These are phyloP conservation scores for Hydriomena furcata DNA, from an alignment of 2,888 invertebrate species.

Conservation along the genomic window DNA sequence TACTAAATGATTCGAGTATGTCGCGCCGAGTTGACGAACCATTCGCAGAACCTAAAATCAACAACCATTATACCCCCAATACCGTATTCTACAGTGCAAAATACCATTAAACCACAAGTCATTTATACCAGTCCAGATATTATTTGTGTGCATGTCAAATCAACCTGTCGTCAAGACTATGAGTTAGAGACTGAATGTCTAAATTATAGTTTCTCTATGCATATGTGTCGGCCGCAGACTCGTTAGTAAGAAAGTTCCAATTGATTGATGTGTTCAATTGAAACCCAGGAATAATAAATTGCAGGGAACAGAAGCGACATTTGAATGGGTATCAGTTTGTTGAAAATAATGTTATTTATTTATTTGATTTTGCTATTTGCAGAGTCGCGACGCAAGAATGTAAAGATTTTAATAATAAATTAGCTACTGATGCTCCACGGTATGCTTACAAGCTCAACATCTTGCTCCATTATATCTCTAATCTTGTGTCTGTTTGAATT, in stretches of 20 bases:
- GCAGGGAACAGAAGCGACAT: slow-evolving; percentile 27
- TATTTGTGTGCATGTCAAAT: slow-evolving; percentile 69
- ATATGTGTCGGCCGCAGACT: slow-evolving; percentile 68
- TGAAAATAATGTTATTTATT: slow-evolving; percentile 24
- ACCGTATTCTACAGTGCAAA: background rate
- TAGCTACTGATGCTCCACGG: too few relatives aligned
- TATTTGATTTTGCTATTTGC: slow-evolving; percentile 16
- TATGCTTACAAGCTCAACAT: too few relatives aligned
- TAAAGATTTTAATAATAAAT: background rate
- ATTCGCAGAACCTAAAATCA: too few relatives aligned
- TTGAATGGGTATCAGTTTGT: slow-evolving; percentile 18
- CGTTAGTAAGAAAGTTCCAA: slow-evolving; percentile 55
- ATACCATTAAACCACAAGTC: slow-evolving; percentile 14
- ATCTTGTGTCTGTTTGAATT: too few relatives aligned
- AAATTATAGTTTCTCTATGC: slow-evolving; percentile 76
- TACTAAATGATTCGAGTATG: too few relatives aligned
- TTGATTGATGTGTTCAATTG: slow-evolving; percentile 54
- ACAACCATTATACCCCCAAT: too few relatives aligned
- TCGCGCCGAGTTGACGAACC: too few relatives aligned
- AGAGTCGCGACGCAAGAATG: background rate
- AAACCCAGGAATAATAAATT: slow-evolving; percentile 25
- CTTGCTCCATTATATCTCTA: too few relatives aligned
- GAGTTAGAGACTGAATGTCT: slow-evolving; percentile 70
- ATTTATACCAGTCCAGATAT: slow-evolving; percentile 45
- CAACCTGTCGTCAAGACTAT: slow-evolving; percentile 65